Percentiles rank a stretch among this genome's conserved stretches.
These are phyloP conservation scores for Clarias pachynema DNA, from an alignment of 2,797 vertebrate genomes.

Conservation along the genomic window DNA sequence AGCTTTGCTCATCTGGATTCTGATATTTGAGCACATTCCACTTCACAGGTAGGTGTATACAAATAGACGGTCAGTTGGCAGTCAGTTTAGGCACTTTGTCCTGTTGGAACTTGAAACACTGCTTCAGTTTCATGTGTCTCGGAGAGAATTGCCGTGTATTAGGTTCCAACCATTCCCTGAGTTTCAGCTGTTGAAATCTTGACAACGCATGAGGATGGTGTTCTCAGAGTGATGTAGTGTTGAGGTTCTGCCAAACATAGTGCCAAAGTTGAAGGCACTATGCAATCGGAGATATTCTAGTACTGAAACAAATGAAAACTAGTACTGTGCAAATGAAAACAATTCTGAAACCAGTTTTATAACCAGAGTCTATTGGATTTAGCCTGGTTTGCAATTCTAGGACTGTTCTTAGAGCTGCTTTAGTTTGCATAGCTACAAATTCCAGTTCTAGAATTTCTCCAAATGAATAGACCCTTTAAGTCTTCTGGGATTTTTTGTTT, in stretches of 20 bases:
- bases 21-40: neutral
- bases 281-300: too few species aligned
- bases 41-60: neutral
- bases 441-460: too few species aligned
- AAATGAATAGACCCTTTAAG: neutral
- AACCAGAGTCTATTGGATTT: too few species aligned
- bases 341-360: too few species aligned
- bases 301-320: too few species aligned
- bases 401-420: too few species aligned
- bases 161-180: neutral
- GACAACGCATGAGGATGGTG: neutral
- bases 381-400: too few species aligned
- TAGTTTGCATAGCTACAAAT: too few species aligned
- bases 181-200: constrained; percentile 1
- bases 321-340: too few species aligned
- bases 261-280: neutral
- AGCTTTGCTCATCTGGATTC: constrained; percentile 9
- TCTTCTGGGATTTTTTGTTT: neutral
- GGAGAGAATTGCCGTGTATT: neutral
- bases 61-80: neutral
- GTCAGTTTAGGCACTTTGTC: neutral
- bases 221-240: neutral
- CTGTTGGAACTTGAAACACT: neutral
- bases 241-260: neutral
- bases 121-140: neutral